phyloP scores from a whole-genome alignment of 1,140 invertebrate genomes.

The Lordiphosa mommai region DNA sequence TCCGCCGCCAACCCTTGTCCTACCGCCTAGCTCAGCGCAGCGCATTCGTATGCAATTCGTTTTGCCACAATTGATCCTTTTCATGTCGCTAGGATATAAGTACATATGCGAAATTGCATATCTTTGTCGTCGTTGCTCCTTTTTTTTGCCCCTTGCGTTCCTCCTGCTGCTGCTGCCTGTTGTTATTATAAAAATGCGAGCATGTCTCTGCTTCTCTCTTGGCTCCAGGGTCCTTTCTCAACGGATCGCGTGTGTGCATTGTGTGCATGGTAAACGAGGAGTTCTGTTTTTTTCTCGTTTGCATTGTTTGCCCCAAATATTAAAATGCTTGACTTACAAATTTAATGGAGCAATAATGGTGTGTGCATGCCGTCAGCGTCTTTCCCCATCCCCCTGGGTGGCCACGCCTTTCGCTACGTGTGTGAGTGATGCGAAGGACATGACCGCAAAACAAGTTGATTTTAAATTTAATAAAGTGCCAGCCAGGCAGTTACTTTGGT shows the following conservation, averaged over 20 bases:
- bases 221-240: slow-evolving; percentile 28
- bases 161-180: slow-evolving; percentile 12
- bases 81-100: slow-evolving; percentile 77
- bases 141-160: slow-evolving; percentile 20
- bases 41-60: slow-evolving; percentile 77
- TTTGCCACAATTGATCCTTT: slow-evolving; percentile 78
- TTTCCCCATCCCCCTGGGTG: background rate
- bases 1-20: slow-evolving; percentile 1
- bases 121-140: slow-evolving; percentile 63
- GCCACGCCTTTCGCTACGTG: slow-evolving; percentile 4
- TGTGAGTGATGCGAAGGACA: slow-evolving; percentile 24
- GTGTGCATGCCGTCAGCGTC: slow-evolving; percentile 57
- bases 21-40: slow-evolving; percentile 19
- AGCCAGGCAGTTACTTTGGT: slow-evolving; percentile 10
- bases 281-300: slow-evolving; percentile 61
- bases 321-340: slow-evolving; percentile 78
- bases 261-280: slow-evolving; percentile 19
- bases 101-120: slow-evolving; percentile 78
- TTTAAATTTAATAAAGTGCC: slow-evolving; percentile 73
- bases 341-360: slow-evolving; percentile 76
- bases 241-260: slow-evolving; percentile 42
- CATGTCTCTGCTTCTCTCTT: slow-evolving; percentile 18
- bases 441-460: slow-evolving; percentile 54
- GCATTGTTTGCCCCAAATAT: slow-evolving; percentile 77
- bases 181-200: slow-evolving; percentile 55